Conservation (phyloP, 1,140 invertebrate species). For the Hormaphis cornu region DNA sequence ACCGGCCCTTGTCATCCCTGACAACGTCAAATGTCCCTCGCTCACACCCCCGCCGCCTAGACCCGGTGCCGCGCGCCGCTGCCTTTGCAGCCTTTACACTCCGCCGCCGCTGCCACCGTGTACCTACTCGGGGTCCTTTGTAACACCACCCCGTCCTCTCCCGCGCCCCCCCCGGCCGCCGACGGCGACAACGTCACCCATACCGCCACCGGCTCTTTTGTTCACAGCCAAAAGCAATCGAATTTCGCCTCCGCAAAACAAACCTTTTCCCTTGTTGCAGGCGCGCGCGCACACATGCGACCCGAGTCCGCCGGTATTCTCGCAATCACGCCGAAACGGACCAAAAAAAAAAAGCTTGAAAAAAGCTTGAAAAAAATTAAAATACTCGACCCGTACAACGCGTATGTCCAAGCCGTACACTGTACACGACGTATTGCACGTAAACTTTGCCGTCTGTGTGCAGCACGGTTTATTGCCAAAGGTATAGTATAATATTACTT, state of each 20-base stretch:
- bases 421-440: too few species aligned
- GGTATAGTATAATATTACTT: too few species aligned
- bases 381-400: too few species aligned
- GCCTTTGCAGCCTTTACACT: background rate
- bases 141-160: background rate
- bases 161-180: too few species aligned
- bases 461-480: too few species aligned
- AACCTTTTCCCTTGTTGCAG: background rate
- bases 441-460: too few species aligned
- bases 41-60: background rate
- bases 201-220: background rate
- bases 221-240: constrained; percentile 12
- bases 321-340: too few species aligned
- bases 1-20: constrained; percentile 32
- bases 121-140: background rate
- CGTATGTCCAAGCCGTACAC: too few species aligned
- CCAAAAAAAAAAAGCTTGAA: too few species aligned
- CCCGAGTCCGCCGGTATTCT: too few species aligned
- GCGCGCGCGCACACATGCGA: background rate
- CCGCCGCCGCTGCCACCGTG: background rate
- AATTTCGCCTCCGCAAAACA: constrained; percentile 28
- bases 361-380: too few species aligned
- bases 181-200: background rate
- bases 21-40: constrained; percentile 30
- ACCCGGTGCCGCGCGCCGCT: background rate